Conservation (phyloP, 2,888 invertebrate species). For the Drepana falcataria region DNA sequence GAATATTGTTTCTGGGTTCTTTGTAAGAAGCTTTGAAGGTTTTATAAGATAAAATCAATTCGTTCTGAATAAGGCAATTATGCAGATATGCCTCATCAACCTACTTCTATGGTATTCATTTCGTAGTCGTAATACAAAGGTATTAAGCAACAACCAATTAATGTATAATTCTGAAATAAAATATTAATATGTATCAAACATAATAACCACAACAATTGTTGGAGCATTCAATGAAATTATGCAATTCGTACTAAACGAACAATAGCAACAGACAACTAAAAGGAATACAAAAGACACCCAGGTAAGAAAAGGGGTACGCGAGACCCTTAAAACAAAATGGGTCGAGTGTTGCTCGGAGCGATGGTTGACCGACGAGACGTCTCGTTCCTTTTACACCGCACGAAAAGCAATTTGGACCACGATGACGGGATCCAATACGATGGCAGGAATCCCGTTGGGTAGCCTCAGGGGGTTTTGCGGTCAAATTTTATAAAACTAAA, state of each 20-base stretch:
- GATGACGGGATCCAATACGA: constrained; percentile 66
- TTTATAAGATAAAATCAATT: too few relatives aligned
- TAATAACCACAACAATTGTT: constrained; percentile 13
- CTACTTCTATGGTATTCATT: too few relatives aligned
- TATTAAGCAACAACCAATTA: too few relatives aligned
- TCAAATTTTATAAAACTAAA: constrained; percentile 29
- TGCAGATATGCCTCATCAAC: too few relatives aligned
- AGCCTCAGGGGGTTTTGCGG: constrained; percentile 53
- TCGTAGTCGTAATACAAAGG: too few relatives aligned
- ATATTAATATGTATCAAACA: constrained; percentile 15
- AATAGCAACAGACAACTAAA: constrained; percentile 29
- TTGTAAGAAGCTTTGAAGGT: too few relatives aligned
- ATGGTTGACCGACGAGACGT: constrained; percentile 47
- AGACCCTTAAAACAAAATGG: constrained; percentile 50
- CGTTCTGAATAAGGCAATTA: too few relatives aligned
- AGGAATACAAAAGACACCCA: constrained; percentile 43
- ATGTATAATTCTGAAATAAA: neutral
- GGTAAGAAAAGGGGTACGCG: constrained; percentile 65
- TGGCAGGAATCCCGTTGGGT: constrained; percentile 75
- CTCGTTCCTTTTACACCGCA: constrained; percentile 55
- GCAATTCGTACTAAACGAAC: constrained; percentile 27
- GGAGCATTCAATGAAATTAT: constrained; percentile 26
- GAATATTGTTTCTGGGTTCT: too few relatives aligned
- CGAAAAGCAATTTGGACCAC: constrained; percentile 70
- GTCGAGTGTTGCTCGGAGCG: constrained; percentile 61